A percentile compares a stretch with the other conserved stretches of the same genome.
Evolutionary conservation across 1,140 invertebrate genomes (phyloP).

Genomic region (Drosophila pectinifera): DNA sequence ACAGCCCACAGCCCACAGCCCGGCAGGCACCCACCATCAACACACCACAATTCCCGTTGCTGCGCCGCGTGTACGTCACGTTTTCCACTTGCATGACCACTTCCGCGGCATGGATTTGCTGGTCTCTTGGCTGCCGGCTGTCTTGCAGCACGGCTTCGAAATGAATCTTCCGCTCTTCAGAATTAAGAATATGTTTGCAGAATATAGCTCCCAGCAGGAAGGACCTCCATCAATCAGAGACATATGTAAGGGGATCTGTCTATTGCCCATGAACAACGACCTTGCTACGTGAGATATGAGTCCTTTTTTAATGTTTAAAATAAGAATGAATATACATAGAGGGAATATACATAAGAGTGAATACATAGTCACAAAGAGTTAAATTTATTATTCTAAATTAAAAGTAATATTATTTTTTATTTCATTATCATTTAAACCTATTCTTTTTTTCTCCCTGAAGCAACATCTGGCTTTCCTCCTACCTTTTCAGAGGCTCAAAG

Average conservation of each 20-base stretch:
- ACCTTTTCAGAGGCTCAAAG: background rate
- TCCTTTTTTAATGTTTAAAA: background rate
- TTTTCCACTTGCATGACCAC: constrained; percentile 57
- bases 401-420: too few species aligned
- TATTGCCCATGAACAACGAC: background rate
- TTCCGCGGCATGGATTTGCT: constrained; percentile 53
- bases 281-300: background rate
- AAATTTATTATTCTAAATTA: too few species aligned
- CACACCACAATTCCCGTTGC: constrained; percentile 15
- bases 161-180: background rate
- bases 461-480: too few species aligned
- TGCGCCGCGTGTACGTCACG: constrained; percentile 29
- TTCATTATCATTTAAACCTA: too few species aligned
- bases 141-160: constrained; percentile 31
- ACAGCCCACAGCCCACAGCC: background rate
- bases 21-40: constrained; percentile 1
- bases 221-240: background rate
- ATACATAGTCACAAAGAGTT: too few species aligned
- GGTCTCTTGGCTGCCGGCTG: constrained; percentile 39
- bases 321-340: background rate
- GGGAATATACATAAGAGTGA: too few species aligned
- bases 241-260: background rate
- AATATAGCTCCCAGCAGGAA: background rate
- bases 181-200: constrained; percentile 10
- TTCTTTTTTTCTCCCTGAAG: too few species aligned